Evolutionary conservation across 2,797 vertebrate genomes (phyloP).

Genomic region (Premnoplex brunnescens): DNA sequence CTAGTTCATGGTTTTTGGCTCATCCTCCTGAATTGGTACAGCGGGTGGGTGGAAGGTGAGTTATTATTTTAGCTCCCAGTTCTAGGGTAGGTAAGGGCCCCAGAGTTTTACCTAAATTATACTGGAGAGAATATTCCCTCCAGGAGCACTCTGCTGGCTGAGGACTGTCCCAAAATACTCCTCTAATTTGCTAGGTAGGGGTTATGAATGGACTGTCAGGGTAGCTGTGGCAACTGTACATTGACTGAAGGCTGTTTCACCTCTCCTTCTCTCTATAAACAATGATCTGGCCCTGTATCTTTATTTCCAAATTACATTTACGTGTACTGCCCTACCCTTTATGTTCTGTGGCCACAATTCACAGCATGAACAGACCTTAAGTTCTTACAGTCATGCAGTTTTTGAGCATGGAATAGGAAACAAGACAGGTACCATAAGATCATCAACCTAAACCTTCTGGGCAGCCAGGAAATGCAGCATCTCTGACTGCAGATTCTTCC

Average conservation of each 20-base stretch:
- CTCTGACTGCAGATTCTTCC: neutral
- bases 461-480: neutral
- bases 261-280: neutral
- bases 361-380: neutral
- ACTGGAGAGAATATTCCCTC: constrained; percentile 5
- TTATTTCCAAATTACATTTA: neutral
- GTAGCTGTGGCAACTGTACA: neutral
- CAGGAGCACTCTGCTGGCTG: neutral
- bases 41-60: constrained; percentile 18
- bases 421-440: neutral
- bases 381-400: neutral
- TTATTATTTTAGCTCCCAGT: constrained; percentile 61
- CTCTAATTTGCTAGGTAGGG: neutral
- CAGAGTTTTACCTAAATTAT: constrained; percentile 58
- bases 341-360: neutral
- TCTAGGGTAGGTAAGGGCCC: constrained; percentile 63
- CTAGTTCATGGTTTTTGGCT: constrained; percentile 30
- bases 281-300: neutral
- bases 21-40: constrained; percentile 13
- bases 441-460: neutral
- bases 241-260: neutral
- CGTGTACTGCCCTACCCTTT: neutral
- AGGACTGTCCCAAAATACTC: constrained; percentile 26
- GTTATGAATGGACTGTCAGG: neutral
- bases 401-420: neutral